Evolutionary conservation across 2,888 invertebrate species (phyloP), one percentile per base, ranked within the genome.

Genomic region (Suillia variegata): DNA sequence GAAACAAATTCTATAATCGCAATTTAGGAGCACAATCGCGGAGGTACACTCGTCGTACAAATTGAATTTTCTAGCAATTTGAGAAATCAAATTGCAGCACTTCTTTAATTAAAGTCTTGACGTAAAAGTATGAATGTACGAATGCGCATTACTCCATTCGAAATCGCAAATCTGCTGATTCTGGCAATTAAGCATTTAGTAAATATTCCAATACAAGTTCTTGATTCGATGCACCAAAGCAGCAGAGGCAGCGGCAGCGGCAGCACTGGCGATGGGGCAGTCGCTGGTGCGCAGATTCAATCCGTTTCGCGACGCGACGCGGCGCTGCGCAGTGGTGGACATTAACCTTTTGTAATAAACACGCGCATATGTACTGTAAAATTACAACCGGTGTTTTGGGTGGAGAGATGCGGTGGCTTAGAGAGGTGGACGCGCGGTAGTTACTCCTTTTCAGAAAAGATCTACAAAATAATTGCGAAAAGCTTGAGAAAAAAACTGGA

Each of bases 381-480:
- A 26, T 26, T 26, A 26, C 26, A 26, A 26, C 6, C 10, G 26
- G 6, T 26, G 26, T 26, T 5, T 6, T 26, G 26, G 5, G 26
- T 6, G 5, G 26, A 6, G 26, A 10, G 5, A 10, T 26, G 26
- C 6, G 5, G 26, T 26, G 26, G 26, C 10, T 5, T 10, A 38
- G 38, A 13, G 15, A 8, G 38, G 38, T 13, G 38, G 45, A 20
- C 6, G 45, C 13, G 45, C 5, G 45, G 45, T 13, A 45, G 45
- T 38, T 10, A 5, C 38, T 38, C 38, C 45, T 45, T 20, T 17
- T 45, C 3, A 18, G 13, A 20, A 56, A 56, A 63, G 54, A 59
- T 63, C 75, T 68, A 76, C 75, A 71, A 73, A 77, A 77, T 77
- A 76, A 77, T 75, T 76, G 75, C 75, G 64, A 73, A 73, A 62